phyloP scores from a whole-genome alignment of 2,888 invertebrate genomes.

The Zaprionus bogoriensis region DNA sequence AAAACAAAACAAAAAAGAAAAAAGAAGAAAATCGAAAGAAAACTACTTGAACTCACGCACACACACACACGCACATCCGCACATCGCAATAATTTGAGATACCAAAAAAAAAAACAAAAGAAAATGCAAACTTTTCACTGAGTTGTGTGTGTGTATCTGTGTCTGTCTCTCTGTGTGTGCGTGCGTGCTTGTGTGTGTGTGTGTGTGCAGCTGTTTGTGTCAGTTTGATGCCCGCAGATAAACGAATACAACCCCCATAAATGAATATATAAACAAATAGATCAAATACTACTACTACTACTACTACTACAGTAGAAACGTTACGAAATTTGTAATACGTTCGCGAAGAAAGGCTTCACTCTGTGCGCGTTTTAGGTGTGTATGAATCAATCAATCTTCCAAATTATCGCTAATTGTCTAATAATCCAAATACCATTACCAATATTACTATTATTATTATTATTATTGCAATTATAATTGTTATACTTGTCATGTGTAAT shows the following conservation, averaged over 20 bases:
- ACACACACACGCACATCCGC: slow-evolving; percentile 6
- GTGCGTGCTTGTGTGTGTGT: slow-evolving; percentile 13
- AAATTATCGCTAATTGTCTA: slow-evolving; percentile 42
- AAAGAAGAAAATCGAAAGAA: slow-evolving; percentile 28
- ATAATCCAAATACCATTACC: slow-evolving; percentile 10
- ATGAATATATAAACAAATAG: slow-evolving; percentile 20
- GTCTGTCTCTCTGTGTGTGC: slow-evolving; percentile 7
- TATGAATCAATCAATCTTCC: slow-evolving; percentile 56
- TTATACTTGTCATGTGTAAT: slow-evolving; percentile 43
- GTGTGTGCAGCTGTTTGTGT: slow-evolving; percentile 16
- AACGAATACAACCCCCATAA: slow-evolving; percentile 47
- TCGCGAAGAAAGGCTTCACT: slow-evolving; percentile 61
- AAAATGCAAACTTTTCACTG: too few relatives aligned
- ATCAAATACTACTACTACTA: slow-evolving; percentile 16
- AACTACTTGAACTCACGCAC: slow-evolving; percentile 21
- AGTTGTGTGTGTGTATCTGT: too few relatives aligned
- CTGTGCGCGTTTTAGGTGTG: slow-evolving; percentile 73
- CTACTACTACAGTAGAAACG: slow-evolving; percentile 40
- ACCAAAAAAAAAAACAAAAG: slow-evolving; percentile 1
- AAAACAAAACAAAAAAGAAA: neutral
- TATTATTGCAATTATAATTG: slow-evolving; percentile 1
- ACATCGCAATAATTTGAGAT: slow-evolving; percentile 1
- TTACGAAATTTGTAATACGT: slow-evolving; percentile 41
- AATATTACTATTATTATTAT: slow-evolving; percentile 6
- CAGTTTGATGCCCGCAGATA: slow-evolving; percentile 15